A percentile compares a stretch with the other conserved stretches of the same genome.
These are phyloP conservation scores for Crotophaga sulcirostris DNA, from an alignment of 2,113 vertebrate genomes.

Conservation along the genomic window DNA sequence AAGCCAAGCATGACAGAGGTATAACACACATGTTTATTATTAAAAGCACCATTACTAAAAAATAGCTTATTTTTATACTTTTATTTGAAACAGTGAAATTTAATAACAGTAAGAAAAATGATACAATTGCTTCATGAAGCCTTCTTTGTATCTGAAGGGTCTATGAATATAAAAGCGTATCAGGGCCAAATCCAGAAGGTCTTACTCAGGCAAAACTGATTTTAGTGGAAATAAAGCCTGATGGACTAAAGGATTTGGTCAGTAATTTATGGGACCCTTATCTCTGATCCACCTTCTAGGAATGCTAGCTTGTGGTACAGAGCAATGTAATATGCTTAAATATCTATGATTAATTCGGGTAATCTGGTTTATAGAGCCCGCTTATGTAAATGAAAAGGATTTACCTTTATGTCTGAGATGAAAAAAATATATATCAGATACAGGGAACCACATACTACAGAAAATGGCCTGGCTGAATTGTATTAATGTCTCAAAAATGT, in stretches of 20 bases:
- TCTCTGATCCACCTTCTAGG: constrained; percentile 62
- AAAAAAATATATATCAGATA: constrained; percentile 71
- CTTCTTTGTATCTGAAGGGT: constrained; percentile 14
- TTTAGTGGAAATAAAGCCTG: constrained; percentile 63
- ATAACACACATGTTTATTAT: neutral
- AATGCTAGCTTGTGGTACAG: constrained; percentile 51
- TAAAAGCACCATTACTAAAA: constrained; percentile 6
- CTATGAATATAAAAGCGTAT: constrained; percentile 34
- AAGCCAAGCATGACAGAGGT: neutral
- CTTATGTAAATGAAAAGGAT: constrained; percentile 69
- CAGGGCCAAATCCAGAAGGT: constrained; percentile 41
- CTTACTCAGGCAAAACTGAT: constrained; percentile 54
- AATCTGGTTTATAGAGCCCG: constrained; percentile 57
- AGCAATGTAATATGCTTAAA: constrained; percentile 62
- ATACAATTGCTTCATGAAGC: neutral
- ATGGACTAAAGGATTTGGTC: constrained; percentile 63
- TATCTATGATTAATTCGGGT: constrained; percentile 65
- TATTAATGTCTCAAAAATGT: constrained; percentile 57
- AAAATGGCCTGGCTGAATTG: constrained; percentile 57
- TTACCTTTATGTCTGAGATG: constrained; percentile 71
- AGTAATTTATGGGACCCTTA: constrained; percentile 58
- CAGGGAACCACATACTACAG: constrained; percentile 42
- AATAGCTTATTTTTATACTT: neutral
- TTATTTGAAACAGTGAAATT: neutral
- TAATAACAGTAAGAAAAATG: neutral